Conservation (phyloP, 2,113 vertebrate genomes). For the Terrapene triunguis region DNA sequence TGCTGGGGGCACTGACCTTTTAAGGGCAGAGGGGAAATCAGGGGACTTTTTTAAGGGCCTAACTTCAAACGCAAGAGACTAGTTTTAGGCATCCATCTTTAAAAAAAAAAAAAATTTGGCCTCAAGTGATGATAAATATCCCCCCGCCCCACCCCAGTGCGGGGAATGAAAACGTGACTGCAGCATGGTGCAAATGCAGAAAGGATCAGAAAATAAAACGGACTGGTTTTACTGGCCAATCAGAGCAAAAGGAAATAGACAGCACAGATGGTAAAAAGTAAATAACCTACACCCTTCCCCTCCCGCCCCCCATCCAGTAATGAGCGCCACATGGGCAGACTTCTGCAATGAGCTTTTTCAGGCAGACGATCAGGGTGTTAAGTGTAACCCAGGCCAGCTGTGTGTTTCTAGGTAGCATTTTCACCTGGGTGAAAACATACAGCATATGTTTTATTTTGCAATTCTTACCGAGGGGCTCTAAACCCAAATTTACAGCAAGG, state of each 20-base stretch:
- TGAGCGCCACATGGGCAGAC: background rate
- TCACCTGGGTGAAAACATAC: background rate
- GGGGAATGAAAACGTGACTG: background rate
- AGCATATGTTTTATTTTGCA: background rate
- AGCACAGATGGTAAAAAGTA: background rate
- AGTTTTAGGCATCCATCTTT: background rate
- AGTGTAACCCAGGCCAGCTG: background rate
- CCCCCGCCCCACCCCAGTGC: background rate
- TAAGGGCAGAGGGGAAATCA: background rate
- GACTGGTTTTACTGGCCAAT: background rate
- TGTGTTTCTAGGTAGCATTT: background rate
- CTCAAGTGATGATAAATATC: background rate
- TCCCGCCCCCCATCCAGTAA: background rate
- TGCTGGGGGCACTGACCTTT: background rate
- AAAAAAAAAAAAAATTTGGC: background rate
- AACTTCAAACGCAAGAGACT: background rate
- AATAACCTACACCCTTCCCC: background rate
- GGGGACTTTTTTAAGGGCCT: background rate
- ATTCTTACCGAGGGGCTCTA: background rate
- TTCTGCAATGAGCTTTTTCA: background rate
- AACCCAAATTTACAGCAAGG: background rate
- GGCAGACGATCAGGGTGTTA: background rate
- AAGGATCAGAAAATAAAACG: background rate
- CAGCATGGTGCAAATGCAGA: background rate
- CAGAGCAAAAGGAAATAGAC: background rate